A percentile compares a stretch with the other conserved stretches of the same genome.
Conservation (phyloP, 2,113 vertebrate genomes). For the Perognathus longimembris region DNA sequence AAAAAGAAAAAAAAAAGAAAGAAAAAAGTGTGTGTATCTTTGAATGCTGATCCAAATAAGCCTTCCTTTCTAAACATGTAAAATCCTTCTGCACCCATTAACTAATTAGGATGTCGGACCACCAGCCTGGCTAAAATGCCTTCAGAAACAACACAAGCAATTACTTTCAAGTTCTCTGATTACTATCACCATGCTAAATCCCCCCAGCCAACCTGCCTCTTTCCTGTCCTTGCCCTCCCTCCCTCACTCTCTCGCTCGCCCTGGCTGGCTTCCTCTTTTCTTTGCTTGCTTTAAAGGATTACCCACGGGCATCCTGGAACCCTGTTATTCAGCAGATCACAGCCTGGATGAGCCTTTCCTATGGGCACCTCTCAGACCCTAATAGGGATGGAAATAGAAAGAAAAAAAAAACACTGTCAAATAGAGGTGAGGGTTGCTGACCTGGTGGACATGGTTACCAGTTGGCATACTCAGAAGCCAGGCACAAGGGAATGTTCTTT, state of each 20-base stretch:
- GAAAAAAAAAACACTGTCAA: background rate
- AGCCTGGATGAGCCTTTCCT: background rate
- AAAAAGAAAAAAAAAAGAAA: background rate
- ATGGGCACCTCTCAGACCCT: fast-evolving
- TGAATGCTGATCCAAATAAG: conserved; percentile 67
- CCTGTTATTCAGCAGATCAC: background rate
- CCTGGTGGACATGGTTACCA: background rate
- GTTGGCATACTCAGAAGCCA: background rate
- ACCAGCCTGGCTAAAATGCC: conserved; percentile 68
- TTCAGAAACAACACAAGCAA: conserved; percentile 46
- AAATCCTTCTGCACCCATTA: conserved; percentile 76
- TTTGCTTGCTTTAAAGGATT: background rate
- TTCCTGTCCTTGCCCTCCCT: background rate
- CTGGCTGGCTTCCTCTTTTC: background rate
- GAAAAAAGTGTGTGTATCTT: background rate
- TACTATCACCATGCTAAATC: conserved; percentile 74
- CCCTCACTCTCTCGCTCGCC: background rate
- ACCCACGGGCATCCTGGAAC: fast-evolving
- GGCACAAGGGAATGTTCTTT: background rate
- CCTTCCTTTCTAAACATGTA: conserved; percentile 73
- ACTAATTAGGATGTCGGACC: conserved; percentile 77
- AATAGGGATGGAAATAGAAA: background rate
- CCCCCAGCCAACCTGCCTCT: background rate
- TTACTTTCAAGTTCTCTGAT: conserved; percentile 74
- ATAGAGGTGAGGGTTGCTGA: background rate